Conservation (phyloP, 2,113 vertebrate genomes). For the Heterocephalus glaber region DNA sequence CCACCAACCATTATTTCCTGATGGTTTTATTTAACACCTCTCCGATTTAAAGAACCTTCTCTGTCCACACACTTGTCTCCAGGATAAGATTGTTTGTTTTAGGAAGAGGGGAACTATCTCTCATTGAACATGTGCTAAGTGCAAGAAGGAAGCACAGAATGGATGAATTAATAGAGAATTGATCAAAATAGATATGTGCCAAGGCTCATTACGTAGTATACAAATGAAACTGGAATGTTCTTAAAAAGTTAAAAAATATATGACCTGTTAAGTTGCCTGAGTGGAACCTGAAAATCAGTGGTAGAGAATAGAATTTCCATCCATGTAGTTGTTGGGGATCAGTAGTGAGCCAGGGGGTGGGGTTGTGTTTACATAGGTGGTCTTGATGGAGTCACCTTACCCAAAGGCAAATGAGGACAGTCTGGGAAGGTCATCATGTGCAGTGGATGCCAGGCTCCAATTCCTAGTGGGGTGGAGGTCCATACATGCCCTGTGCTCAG, state of each 20-base stretch:
- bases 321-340: no score
- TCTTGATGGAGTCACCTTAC: not conserved
- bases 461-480: not conserved
- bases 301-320: not conserved
- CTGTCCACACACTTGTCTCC: not conserved
- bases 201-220: not conserved
- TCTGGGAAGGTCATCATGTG: fast-evolving
- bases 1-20: not conserved
- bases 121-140: not conserved
- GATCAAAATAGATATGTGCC: not conserved
- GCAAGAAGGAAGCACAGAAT: not conserved
- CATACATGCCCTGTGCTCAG: not conserved
- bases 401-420: no score
- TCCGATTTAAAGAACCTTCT: not conserved
- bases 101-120: not conserved
- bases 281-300: not conserved
- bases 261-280: not conserved
- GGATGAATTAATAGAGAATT: not conserved
- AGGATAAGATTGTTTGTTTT: not conserved
- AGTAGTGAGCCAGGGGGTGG: fast-evolving
- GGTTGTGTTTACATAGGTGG: not conserved
- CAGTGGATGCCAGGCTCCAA: not conserved
- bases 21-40: not conserved
- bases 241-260: not conserved
- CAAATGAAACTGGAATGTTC: not conserved